phyloP scores from a whole-genome alignment of 2,113 vertebrate genomes.

The Gadus chalcogrammus region DNA sequence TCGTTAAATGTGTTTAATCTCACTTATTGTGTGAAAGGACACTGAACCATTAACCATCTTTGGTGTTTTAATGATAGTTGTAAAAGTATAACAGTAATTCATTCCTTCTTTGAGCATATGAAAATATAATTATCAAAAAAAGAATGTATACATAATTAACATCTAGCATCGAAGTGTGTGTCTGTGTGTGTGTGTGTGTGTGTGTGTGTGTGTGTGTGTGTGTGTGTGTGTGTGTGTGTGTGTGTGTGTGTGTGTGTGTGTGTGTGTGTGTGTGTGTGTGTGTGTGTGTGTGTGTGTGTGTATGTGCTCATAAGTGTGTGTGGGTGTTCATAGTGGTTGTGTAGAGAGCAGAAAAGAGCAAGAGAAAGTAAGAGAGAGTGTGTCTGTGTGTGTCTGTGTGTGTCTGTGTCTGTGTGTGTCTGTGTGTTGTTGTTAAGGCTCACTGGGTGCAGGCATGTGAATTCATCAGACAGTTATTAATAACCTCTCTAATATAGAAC shows the following conservation, averaged over 20 bases:
- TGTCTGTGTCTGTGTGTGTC: neutral
- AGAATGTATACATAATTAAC: neutral
- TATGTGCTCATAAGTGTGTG: neutral
- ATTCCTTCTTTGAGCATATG: too few relatives aligned
- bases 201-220: conserved; percentile 1
- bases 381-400: neutral
- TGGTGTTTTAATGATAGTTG: too few relatives aligned
- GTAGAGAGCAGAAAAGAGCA: neutral
- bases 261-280: conserved; percentile 1
- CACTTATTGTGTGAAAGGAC: too few relatives aligned
- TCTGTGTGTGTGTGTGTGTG: conserved; percentile 4
- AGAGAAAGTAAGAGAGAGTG: neutral
- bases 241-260: neutral
- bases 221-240: conserved; percentile 8
- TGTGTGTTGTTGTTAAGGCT: neutral
- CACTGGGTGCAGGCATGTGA: too few relatives aligned
- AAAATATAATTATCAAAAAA: neutral
- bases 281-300: conserved; percentile 5
- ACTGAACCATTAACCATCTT: too few relatives aligned
- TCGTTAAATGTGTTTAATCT: too few relatives aligned
- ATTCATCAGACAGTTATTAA: too few relatives aligned
- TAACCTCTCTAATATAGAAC: too few relatives aligned
- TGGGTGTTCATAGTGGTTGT: neutral
- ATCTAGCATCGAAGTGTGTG: neutral
- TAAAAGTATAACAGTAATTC: too few relatives aligned